A percentile compares a stretch with the other conserved stretches of the same genome.
Conservation (phyloP, 2,113 vertebrate genomes). For the Sprattus sprattus region DNA sequence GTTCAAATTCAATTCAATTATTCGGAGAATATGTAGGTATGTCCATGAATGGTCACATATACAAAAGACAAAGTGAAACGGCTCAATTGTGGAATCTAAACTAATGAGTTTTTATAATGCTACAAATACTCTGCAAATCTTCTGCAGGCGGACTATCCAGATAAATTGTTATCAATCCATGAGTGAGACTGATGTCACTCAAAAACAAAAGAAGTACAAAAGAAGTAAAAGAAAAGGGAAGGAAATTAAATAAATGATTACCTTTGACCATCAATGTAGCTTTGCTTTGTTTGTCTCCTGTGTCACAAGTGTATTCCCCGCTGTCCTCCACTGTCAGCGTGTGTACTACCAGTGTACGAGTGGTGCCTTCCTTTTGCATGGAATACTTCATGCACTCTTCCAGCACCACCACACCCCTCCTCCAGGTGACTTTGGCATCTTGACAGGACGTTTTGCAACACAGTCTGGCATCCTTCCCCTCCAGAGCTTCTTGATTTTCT, state of each 20-base stretch:
- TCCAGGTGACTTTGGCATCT: conserved; percentile 68
- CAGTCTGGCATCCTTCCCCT: conserved; percentile 63
- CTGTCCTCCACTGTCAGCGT: conserved; percentile 66
- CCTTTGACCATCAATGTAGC: conserved; percentile 77
- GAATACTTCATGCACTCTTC: conserved; percentile 70
- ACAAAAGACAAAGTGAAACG: too few species aligned
- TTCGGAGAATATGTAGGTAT: too few species aligned
- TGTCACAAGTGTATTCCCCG: conserved; percentile 76
- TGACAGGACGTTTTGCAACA: conserved; percentile 72
- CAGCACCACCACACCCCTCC: conserved; percentile 68
- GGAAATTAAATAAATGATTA: conserved; percentile 49
- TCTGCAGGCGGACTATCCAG: too few species aligned
- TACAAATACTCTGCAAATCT: too few species aligned
- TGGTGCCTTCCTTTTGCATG: conserved; percentile 64
- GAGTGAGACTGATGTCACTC: too few species aligned
- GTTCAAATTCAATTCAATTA: too few species aligned
- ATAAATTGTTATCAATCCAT: too few species aligned
- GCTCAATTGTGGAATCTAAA: too few species aligned
- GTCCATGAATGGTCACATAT: too few species aligned
- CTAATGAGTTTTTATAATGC: too few species aligned
- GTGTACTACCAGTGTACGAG: conserved; percentile 67
- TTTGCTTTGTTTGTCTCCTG: conserved; percentile 68
- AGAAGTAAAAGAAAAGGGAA: background rate
- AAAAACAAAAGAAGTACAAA: background rate
- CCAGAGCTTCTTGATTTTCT: conserved; percentile 62